These are phyloP conservation scores for Crotalus viridis DNA, from an alignment of 2,113 vertebrate species.

Conservation along the genomic window DNA sequence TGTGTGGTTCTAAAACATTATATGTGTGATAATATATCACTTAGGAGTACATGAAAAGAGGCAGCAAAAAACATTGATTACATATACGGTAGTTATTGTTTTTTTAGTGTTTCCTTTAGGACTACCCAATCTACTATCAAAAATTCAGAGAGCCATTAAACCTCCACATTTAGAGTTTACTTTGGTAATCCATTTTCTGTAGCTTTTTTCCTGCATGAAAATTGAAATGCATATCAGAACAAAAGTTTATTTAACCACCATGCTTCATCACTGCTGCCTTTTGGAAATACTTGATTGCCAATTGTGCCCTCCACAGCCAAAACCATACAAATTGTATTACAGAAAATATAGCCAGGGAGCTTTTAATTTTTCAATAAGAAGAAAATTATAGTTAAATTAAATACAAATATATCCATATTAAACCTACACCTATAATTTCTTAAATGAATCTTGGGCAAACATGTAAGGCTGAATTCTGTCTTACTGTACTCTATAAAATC, in stretches of 20 bases:
- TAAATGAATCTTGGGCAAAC: background rate
- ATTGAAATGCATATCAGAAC: background rate
- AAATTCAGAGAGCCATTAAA: background rate
- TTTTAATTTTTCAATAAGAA: background rate
- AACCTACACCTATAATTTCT: background rate
- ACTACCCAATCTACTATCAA: background rate
- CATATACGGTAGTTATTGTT: background rate
- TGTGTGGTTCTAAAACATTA: background rate
- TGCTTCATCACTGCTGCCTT: background rate
- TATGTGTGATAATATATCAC: background rate
- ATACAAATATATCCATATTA: background rate
- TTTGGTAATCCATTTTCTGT: background rate
- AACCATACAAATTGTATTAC: background rate
- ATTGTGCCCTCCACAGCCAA: background rate
- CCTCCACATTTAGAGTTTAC: background rate
- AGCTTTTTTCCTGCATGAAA: background rate
- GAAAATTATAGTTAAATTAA: background rate
- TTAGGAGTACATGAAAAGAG: background rate
- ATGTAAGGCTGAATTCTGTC: background rate
- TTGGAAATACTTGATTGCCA: background rate
- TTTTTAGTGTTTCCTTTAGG: too few relatives aligned
- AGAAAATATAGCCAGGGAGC: background rate
- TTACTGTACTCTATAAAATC: background rate
- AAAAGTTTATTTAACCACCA: background rate
- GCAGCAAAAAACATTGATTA: background rate